Conservation (phyloP, 2,113 vertebrate genomes). For the Turdus rufiventris region DNA sequence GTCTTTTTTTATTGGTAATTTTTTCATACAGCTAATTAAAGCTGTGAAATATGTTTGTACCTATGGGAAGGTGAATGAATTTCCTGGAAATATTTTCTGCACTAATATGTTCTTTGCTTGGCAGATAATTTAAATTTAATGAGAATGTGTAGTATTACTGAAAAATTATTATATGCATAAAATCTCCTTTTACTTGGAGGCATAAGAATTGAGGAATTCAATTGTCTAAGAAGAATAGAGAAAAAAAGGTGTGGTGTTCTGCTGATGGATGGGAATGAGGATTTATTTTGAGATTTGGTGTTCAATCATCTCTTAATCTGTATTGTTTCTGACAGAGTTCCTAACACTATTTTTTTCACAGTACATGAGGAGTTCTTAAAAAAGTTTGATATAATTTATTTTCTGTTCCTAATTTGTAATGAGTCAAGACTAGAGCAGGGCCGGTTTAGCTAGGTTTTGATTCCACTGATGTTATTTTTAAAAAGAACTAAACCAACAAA, state of each 20-base stretch:
- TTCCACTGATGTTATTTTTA: background rate
- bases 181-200: background rate
- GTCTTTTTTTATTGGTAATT: background rate
- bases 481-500: too few species aligned
- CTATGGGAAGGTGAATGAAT: background rate
- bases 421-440: background rate
- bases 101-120: background rate
- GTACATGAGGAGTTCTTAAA: background rate
- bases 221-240: background rate
- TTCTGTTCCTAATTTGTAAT: background rate
- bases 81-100: background rate
- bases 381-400: background rate
- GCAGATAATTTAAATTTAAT: background rate
- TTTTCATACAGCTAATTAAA: background rate
- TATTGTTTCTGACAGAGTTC: background rate
- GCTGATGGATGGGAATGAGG: background rate
- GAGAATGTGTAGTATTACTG: background rate
- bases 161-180: background rate
- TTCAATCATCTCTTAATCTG: background rate
- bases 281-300: background rate
- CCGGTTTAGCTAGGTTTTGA: background rate
- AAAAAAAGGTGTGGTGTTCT: background rate
- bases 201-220: background rate
- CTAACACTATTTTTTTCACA: background rate
- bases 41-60: background rate